Evolutionary conservation across 2,113 vertebrate genomes (phyloP).

Genomic region (Xenus cinereus): DNA sequence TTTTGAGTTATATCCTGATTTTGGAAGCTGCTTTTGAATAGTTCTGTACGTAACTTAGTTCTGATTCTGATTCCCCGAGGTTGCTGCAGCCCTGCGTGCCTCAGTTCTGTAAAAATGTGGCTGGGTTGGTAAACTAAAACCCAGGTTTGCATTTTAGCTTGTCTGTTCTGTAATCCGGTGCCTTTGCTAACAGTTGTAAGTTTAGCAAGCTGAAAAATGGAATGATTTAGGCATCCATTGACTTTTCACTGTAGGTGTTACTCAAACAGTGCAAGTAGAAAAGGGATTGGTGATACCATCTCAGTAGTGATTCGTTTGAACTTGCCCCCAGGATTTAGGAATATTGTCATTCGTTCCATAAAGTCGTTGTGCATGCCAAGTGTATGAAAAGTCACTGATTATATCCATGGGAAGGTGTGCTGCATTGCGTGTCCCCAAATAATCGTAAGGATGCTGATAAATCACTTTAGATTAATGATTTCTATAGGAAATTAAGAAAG

Average conservation of each 20-base stretch:
- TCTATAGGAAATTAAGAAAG: background rate
- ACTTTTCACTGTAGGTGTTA: background rate
- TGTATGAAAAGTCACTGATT: background rate
- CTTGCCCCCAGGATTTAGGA: background rate
- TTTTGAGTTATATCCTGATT: background rate
- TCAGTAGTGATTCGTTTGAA: background rate
- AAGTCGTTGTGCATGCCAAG: background rate
- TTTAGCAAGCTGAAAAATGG: background rate
- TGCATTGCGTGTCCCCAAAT: background rate
- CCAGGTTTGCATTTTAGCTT: background rate
- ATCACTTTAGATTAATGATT: background rate
- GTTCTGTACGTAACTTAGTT: background rate
- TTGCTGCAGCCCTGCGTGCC: background rate
- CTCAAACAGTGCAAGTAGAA: background rate
- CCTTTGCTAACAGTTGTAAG: background rate
- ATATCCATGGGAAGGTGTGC: background rate
- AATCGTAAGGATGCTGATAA: background rate
- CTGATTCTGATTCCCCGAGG: background rate
- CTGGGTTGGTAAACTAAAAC: background rate
- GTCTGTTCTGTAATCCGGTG: background rate
- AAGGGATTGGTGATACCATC: background rate
- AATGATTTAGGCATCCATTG: background rate
- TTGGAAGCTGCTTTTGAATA: background rate
- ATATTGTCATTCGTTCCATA: background rate
- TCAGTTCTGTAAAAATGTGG: background rate